Base-by-base conservation (phyloP, 2,113 vertebrate species). In the Peromyscus leucopus region DNA sequence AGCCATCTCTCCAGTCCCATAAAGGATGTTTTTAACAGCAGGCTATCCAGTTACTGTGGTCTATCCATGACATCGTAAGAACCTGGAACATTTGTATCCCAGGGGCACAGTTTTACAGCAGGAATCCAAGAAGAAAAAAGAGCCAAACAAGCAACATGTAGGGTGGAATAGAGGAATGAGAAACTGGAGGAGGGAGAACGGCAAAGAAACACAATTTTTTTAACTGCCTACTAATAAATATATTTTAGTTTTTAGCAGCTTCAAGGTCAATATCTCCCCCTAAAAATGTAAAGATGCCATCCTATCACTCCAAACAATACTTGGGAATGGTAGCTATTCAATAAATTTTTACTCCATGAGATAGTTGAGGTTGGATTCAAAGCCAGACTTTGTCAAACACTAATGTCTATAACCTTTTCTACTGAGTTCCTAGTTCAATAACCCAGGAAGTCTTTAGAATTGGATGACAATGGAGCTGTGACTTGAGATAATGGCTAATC, bases 111-210 rank as follows among this genome's bases (percentile, higher is more conserved):
- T 39, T 90, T 95, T 13, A 82, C 1, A 90, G 26, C 3, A 94
- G 46, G 80, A 74, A 57, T 26, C 51, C 36, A 55, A n/a, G 48
- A 39, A 84, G 59, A 59, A 86, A 79, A 33, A n/a, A 48, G 17
- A 89, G 15, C 42, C 36, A 7, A 39, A 51, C 7, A 63, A 91
- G 26, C 55, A 95, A 1, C 24, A 22, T 57, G 19, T 28, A 90
- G 42, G 31, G 28, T 80, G 39, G 69, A 89, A 91, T 22, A 89
- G 13, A 95, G 48, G 57, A 72, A 85, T 74, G 67, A 93, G 82
- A 91, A 93, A 85, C 7, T 59, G 71, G 39, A 82, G 31, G 12
- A 89, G 76, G 48, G 31, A 19, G 61, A 83, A 65, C 91, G 12
- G n/a, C 9, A 93, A 91, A 55, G 33, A 95, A 74, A 59, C 42